Evolutionary conservation across 2,797 vertebrate species (phyloP), one percentile per base, ranked within the genome.

Genomic region (Psittacula derbiana): DNA sequence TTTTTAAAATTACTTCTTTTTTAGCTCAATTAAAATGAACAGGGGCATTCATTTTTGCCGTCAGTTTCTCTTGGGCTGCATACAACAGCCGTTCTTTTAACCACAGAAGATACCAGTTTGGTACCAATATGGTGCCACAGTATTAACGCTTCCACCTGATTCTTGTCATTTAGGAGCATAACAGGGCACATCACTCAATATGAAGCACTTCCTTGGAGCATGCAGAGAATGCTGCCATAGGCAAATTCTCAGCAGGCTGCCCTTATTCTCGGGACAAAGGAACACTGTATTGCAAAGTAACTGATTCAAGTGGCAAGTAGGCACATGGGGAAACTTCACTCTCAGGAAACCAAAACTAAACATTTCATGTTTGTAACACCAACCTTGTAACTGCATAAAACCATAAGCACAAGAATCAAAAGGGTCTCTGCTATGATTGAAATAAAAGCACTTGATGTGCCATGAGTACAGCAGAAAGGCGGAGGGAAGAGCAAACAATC

Each of bases 51-150:
- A 41, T 67, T 92, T 64, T 71, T 70, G 38, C 43, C 12, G 44
- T 24, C 15, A 31, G 25, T 38, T 58, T 36, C 46, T n/a, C 38
- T 7, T 21, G 20, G 40, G 41, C 30, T 52, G 40, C 11, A 4
- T 0, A 8, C 0, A 2, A 52, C 55, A 73, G 31, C 18, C 15
- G 18, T 19, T 5, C 4, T 19, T 46, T 12, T 23, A 25, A 23
- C 12, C 53, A 50, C 27, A n/a, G 27, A 31, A 66, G 41, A 20
- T 4, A 41, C 12, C 3, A 5, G 18, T 33, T 53, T n/a, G 44
- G 55, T n/a, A 25, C 31, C 52, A 17, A 7, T 1, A 17, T 0
- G 2, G 30, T 17, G 33, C 13, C 3, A 0, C 3, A 30, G 15
- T 7, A 70, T 31, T n/a, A 50, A 19, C 49, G 36, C n/a, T 75